These are phyloP conservation scores for Pangasius djambal DNA, from an alignment of 2,797 vertebrate genomes.

Conservation along the genomic window DNA sequence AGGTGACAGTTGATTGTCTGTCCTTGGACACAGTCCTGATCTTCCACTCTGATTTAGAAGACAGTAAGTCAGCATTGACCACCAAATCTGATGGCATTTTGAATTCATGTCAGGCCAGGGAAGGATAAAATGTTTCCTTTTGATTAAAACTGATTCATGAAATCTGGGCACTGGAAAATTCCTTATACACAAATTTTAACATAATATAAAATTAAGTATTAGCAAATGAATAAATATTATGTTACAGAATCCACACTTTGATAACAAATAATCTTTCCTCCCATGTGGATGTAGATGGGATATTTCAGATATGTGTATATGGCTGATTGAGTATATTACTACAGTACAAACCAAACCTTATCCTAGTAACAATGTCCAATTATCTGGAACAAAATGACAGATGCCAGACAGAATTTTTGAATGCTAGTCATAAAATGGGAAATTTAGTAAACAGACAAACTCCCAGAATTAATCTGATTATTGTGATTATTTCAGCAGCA, in stretches of 20 bases:
- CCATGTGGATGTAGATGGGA: not conserved
- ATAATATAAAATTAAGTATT: not conserved
- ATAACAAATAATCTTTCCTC: not conserved
- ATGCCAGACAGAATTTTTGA: too few relatives aligned
- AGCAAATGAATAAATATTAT: not conserved
- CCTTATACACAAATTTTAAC: not conserved
- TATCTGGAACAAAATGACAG: too few relatives aligned
- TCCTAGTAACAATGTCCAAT: too few relatives aligned
- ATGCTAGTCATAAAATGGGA: too few relatives aligned
- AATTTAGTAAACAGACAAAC: too few relatives aligned
- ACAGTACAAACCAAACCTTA: not conserved
- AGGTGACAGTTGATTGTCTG: slow-evolving; percentile 92
- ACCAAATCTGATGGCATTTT: not conserved
- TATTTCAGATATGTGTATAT: not conserved
- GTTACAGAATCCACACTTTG: not conserved
- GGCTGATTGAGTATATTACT: too few relatives aligned
- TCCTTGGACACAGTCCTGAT: slow-evolving; percentile 91
- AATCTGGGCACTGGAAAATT: not conserved
- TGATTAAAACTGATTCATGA: not conserved
- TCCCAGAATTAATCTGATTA: too few relatives aligned
- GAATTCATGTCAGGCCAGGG: not conserved
- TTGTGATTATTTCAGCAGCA: too few relatives aligned
- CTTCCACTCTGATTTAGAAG: slow-evolving; percentile 88
- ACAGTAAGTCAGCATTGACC: slow-evolving; percentile 69
- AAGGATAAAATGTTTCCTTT: not conserved